Evolutionary conservation across 2,113 vertebrate genomes (phyloP), one percentile per base, ranked within the genome.

Genomic region (Bettongia penicillata): DNA sequence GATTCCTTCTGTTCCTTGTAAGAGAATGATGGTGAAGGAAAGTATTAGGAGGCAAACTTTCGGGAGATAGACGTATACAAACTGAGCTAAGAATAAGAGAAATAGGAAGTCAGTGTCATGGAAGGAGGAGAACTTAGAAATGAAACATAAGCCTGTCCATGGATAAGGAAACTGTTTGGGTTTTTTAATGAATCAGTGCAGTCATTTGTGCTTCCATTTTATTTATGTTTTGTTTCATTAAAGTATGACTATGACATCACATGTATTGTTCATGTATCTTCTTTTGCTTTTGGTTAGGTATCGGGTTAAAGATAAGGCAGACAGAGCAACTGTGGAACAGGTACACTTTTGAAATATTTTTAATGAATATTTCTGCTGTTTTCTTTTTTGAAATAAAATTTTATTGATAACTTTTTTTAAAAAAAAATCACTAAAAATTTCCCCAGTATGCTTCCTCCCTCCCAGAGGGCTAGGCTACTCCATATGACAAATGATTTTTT

Each of bases 301-400:
- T 98, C 99, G 99, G 92, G 98, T 99, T 95, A 99, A 99, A 98
- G 99, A 99, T 98, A 99, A 99, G 96, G 99, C 99, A 0, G 99
- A 99, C 96, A 98, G 99, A 98, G 99, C 99, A 94, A 99, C 99
- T 0, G 99, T 99, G 11, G 99, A 99, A 95, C 99, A 99, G 98
- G 99, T 99, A 96, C 93, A 93, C 92, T 50, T 92, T 95, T 92
- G 93, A 0, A 90, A 22, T 93, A 31, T 93, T 96, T 98, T 28
- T 77, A 94, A 53, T 53, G 37, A 94, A 37, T 31, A 9, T 94
- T 93, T 37, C 55, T 90, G 48, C n/a, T 43, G 2, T 95, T 91
- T 95, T 91, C n/a, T 90, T n/a, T 95, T 51, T 84, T 23, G 16
- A 84, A 84, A 84, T 22, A 84, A 84, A 84, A 43, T 84, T 84